Conservation (phyloP, 2,888 invertebrate species). For the Cynaeus angustus region DNA sequence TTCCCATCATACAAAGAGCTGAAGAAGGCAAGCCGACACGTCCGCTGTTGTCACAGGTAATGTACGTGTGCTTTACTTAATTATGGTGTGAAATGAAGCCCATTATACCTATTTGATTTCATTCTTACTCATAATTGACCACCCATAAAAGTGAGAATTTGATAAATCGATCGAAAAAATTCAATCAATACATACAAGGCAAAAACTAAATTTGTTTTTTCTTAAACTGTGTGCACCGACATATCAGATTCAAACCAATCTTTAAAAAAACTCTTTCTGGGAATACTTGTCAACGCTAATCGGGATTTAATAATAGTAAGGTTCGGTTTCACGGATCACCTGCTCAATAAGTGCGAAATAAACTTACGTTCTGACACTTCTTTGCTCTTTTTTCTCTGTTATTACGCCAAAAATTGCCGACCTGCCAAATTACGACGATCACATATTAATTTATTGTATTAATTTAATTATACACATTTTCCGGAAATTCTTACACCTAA, state of each 20-base stretch:
- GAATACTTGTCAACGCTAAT: conserved; percentile 37
- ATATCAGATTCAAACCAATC: conserved; percentile 16
- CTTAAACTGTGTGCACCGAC: conserved; percentile 43
- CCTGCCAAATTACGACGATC: conserved; percentile 40
- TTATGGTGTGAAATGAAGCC: conserved; percentile 53
- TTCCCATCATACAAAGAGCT: conserved; percentile 49
- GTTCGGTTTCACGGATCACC: conserved; percentile 31
- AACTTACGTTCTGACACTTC: conserved; percentile 48
- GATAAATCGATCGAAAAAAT: conserved; percentile 50
- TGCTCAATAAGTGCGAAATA: conserved; percentile 46
- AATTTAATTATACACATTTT: conserved; percentile 49
- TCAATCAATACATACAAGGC: conserved; percentile 48
- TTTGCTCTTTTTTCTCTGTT: conserved; percentile 32
- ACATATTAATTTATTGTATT: conserved; percentile 44
- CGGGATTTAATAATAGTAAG: conserved; percentile 33
- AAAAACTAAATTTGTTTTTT: conserved; percentile 50
- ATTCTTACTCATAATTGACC: conserved; percentile 52
- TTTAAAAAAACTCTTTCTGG: conserved; percentile 31
- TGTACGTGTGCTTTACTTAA: conserved; percentile 54
- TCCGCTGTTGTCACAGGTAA: conserved; percentile 53
- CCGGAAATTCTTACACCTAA: conserved; percentile 51
- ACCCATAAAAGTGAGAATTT: conserved; percentile 53
- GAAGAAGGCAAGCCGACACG: conserved; percentile 52
- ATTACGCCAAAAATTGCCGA: conserved; percentile 43
- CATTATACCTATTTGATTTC: conserved; percentile 53